Evolutionary conservation across 2,113 vertebrate species (phyloP).

Genomic region (Daboia siamensis): DNA sequence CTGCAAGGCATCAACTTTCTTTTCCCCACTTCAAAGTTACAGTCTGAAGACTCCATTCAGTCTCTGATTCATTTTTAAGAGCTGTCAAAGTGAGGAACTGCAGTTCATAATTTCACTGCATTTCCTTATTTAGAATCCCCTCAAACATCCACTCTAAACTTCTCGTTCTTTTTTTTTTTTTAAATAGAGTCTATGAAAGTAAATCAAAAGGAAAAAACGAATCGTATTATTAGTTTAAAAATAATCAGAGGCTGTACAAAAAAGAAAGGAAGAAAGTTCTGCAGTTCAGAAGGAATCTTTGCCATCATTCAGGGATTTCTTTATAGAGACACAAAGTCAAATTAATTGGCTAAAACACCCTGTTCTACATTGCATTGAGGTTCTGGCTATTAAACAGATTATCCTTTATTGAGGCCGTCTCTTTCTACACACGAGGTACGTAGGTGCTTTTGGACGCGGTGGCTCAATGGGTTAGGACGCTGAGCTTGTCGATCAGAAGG

Average conservation of each 20-base stretch:
- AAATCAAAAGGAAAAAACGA: background rate
- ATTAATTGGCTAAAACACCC: background rate
- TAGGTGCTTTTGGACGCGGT: background rate
- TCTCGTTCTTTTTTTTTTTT: too few relatives aligned
- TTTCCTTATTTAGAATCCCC: background rate
- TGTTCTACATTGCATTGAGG: background rate
- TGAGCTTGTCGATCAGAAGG: too few relatives aligned
- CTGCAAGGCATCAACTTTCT: background rate
- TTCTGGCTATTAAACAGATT: background rate
- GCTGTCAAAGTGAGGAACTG: background rate
- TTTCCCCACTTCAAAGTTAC: background rate
- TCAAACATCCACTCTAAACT: background rate
- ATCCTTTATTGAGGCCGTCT: background rate
- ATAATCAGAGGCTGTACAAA: background rate
- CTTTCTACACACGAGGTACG: background rate
- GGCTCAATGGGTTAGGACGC: too few relatives aligned
- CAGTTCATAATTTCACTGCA: background rate
- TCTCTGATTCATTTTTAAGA: conserved; percentile 4
- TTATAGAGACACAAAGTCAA: background rate
- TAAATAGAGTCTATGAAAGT: background rate
- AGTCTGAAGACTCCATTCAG: background rate
- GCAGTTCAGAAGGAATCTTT: background rate
- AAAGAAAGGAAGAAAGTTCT: background rate
- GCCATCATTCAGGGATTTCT: background rate
- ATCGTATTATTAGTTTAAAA: background rate